Evolutionary conservation across 2,113 vertebrate genomes (phyloP), one percentile per base, ranked within the genome.

Genomic region (Mormyrus iriodes): DNA sequence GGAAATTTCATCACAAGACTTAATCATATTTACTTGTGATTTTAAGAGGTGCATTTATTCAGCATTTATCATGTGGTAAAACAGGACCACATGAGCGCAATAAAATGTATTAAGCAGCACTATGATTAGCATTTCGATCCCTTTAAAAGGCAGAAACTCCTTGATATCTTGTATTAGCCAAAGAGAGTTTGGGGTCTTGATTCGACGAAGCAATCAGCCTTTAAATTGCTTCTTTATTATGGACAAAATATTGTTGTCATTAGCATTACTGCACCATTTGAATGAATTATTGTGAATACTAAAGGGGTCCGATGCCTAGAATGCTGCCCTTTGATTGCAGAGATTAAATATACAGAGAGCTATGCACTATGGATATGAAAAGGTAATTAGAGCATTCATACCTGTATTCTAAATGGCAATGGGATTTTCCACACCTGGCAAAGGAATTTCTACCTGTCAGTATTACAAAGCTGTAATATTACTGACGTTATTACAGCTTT

Each of bases 161-260:
- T 76, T 42, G 35, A 17, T 6, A 42, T 79, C 17, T 79, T 79
- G 4, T 42, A 19, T 42, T 79, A 42, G 73, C 13, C 31, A 79
- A 79, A 15, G 27, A 79, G 15, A 6, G 35, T 42, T 39, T 79
- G 17, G 73, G 35, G 15, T 79, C 69, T 35, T 76, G 13, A 39
- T 17, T 42, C 42, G 73, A 79, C 35, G 17, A 79, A 79, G 73
- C 73, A 79, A 42, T 79, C 31, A 79, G 15, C 17, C 35, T 79
- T 79, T 79, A 79, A 79, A 79, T 79, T 79, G 35, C 5, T 79
- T 79, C 73, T 79, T 79, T 79, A 79, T 79, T 79, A 42, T 79
- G 15, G 73, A 79, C 35, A 42, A 79, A 42, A 42, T 35, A 79
- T 79, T 79, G 73, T 39, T 42, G 73, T 39, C 35, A 19, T 79